Base-by-base conservation (phyloP, 2,797 vertebrate species). In the Danio albolineatus region DNA sequence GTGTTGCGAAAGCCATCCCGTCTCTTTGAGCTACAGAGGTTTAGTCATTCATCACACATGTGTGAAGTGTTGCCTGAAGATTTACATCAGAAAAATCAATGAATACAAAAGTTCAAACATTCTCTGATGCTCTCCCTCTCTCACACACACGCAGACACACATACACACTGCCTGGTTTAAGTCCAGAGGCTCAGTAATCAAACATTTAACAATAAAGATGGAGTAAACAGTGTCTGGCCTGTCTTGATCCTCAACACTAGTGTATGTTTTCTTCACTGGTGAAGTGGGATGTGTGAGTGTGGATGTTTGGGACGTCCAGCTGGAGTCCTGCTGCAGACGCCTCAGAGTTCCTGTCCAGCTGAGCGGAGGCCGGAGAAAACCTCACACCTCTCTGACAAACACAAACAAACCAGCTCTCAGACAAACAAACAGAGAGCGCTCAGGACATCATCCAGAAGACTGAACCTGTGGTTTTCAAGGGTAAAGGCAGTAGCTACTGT, bases 341-440 rank as follows among this genome's bases (percentile, higher is more conserved):
- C 28, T 28, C 28, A 28, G 28, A 3, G 28, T 28, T 75, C 54
- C 51, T 46, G 73, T 76, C 76, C 76, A 62, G 56, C 65, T 73
- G 53, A 80, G 70, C 48, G 12, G 51, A 66, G 51, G 60, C 46
- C 48, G 78, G 78, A 28, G 28, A 66, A 56, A 17, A 76, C 36
- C 70, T 82, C 39, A 71, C 57, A 76, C 73, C 44, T 71, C 59
- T 61, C 49, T 66, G 60, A 80, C 67, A 76, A 59, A 67, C 46
- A 72, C 60, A 79, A 70, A 80, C 67, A 76, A 73, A 70, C 64
- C 48, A 78, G 56, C 57, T 57, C 36, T 13, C 66, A 80, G 51
- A 49, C 38, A 69, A 46, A 60, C 56, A 64, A 53, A 57, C 28
- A 70, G 43, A 53, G 51, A 59, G 62, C n/a, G 44, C 39, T 53